Evolutionary conservation across 2,113 vertebrate species (phyloP), one percentile per base, ranked within the genome.

Genomic region (Tinamus guttatus): DNA sequence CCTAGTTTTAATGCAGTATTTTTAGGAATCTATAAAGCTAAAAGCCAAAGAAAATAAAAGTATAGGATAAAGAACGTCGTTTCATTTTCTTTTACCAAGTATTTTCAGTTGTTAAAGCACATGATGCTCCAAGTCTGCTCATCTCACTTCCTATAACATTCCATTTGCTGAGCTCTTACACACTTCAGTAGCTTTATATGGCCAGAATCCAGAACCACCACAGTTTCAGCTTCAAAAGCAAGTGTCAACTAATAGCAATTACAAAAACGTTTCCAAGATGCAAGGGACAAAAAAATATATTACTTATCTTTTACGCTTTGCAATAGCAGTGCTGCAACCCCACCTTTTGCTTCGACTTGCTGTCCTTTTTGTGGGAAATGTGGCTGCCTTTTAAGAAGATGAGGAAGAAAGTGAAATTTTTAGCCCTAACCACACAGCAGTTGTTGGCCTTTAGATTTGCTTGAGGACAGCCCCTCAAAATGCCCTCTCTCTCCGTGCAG

Each of bases 141-240:
- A 2, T 93, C 38, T 84, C 76, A 80, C 49, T 78, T 63, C 78
- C 43, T 70, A 2, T 52, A 92, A 77, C 87, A 64, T 96, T 89
- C 95, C 68, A 82, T 96, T 94, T 96, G 56, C 91, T 82, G 88
- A 77, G 41, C 76, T 93, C 56, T 80, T 52, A 67, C 56, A 76
- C 59, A 51, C 51, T 63, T 1, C 32, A 56, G 59, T 75, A 93
- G 51, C 47, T 30, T 80, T 85, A 76, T 36, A 0, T 45, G 68
- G 65, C 60, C 60, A 56, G 71, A 89, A 47, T 60, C 64, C 78
- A 87, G 77, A 80, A 80, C 63, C 70, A 56, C 28, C 13, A 2
- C 51, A 67, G 6, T 85, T 94, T 94, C 78, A 89, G 88, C 63
- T 93, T 89, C 85, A 86, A 49, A 89, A 78, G 49, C 56, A 51